These are phyloP conservation scores for Onthophagus sagittarius DNA, from an alignment of 2,888 invertebrate species.

Conservation along the genomic window DNA sequence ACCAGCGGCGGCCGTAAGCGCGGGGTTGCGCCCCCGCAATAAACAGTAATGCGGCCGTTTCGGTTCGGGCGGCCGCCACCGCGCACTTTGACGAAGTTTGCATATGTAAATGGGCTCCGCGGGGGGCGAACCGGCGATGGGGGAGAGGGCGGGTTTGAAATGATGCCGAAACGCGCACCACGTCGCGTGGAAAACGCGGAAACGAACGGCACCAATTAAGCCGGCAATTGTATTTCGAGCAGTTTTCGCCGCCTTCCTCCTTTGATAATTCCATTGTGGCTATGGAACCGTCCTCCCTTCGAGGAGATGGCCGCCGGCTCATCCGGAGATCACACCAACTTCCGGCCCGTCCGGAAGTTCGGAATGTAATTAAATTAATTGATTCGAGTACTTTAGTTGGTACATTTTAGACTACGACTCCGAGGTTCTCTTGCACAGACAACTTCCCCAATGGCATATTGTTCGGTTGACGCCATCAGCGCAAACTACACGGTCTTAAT, in stretches of 20 bases:
- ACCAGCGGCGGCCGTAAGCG: conserved; percentile 9
- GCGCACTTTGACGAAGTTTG: conserved; percentile 13
- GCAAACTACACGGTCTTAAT: background rate
- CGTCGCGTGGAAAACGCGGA: conserved; percentile 19
- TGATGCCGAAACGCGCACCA: background rate
- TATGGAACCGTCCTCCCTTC: background rate
- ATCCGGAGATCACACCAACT: background rate
- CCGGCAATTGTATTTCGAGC: background rate
- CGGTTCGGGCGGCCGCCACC: conserved; percentile 3
- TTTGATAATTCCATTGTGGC: background rate
- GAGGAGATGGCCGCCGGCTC: background rate
- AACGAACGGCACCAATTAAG: background rate
- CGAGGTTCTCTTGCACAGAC: background rate
- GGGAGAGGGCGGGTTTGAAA: background rate
- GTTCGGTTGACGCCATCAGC: background rate
- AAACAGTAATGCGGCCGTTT: conserved; percentile 28
- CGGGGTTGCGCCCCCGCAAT: conserved; percentile 27
- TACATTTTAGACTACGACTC: background rate
- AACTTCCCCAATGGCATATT: background rate
- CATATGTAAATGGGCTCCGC: conserved; percentile 4
- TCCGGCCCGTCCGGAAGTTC: background rate
- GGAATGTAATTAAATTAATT: background rate
- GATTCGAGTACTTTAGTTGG: background rate
- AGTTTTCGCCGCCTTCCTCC: background rate
- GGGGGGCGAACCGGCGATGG: background rate